phyloP scores from a whole-genome alignment of 2,113 vertebrate species.

The Entomyzon cyanotis region DNA sequence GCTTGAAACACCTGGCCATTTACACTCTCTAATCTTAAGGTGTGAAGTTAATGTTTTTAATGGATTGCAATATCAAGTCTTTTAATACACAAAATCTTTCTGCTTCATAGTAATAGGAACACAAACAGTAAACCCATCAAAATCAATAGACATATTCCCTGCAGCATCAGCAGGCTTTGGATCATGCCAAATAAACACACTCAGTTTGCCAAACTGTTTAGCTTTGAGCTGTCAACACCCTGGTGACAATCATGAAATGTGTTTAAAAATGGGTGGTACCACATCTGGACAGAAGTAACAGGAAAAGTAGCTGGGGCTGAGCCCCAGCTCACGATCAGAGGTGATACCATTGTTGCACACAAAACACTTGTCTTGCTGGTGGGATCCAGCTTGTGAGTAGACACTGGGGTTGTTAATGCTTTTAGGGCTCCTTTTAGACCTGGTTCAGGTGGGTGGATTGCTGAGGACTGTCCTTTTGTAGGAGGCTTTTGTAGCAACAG shows the following conservation, averaged over 20 bases:
- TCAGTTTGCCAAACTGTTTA: not conserved
- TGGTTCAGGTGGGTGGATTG: not conserved
- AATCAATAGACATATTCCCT: not conserved
- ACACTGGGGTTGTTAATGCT: not conserved
- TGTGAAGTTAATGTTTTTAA: not conserved
- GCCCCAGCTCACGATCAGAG: not conserved
- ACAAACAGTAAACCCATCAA: not conserved
- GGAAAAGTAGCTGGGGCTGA: not conserved
- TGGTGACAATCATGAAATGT: not conserved
- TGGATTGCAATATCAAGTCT: not conserved
- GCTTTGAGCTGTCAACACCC: not conserved
- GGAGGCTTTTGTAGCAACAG: not conserved
- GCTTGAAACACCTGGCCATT: not conserved
- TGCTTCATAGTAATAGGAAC: not conserved
- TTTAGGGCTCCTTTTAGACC: not conserved
- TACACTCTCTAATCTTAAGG: not conserved
- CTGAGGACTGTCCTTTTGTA: not conserved
- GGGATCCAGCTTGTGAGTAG: not conserved
- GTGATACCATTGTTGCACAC: not conserved
- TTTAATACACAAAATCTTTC: not conserved
- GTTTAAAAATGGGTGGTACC: not conserved
- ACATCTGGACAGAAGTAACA: not conserved
- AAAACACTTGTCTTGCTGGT: not conserved
- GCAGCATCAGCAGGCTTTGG: not conserved
- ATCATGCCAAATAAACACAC: not conserved